A percentile compares a stretch with the other conserved stretches of the same genome.
Conservation (phyloP, 2,797 vertebrate species). For the Melanotaenia nigrans region DNA sequence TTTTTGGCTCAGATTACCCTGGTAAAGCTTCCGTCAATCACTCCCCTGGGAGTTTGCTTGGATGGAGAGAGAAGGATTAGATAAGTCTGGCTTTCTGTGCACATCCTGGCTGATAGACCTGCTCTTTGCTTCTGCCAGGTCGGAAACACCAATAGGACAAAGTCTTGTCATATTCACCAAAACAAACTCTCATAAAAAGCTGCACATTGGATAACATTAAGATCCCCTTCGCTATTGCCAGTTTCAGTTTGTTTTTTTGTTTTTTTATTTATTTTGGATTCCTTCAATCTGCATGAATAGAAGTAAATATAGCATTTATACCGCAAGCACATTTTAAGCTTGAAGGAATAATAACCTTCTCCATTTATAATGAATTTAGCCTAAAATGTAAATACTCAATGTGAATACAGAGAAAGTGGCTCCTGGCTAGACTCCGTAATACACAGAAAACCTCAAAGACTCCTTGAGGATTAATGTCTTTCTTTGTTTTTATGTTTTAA, state of each 20-base stretch:
- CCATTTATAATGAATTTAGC: slow-evolving; percentile 1
- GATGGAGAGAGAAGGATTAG: slow-evolving; percentile 32
- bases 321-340: not conserved
- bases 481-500: no score
- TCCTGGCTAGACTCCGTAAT: not conserved
- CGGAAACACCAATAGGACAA: slow-evolving; percentile 41
- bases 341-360: slow-evolving; percentile 18
- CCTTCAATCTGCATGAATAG: slow-evolving; percentile 9
- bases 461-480: no score
- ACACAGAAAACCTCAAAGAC: no score
- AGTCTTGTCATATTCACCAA: slow-evolving; percentile 45
- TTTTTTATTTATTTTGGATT: not conserved
- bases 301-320: slow-evolving; percentile 8
- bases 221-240: slow-evolving; percentile 28
- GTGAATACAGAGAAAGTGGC: slow-evolving; percentile 4
- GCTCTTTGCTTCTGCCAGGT: slow-evolving; percentile 54
- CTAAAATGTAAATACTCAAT: not conserved
- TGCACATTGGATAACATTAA: slow-evolving; percentile 36
- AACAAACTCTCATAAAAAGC: slow-evolving; percentile 59
- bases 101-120: slow-evolving; percentile 44
- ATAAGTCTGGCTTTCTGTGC: slow-evolving; percentile 46
- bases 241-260: not conserved
- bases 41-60: slow-evolving; percentile 51
- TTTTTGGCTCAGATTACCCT: slow-evolving; percentile 59
- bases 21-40: slow-evolving; percentile 70